Percentiles rank a stretch among this genome's conserved stretches.
phyloP scores from a whole-genome alignment of 2,113 vertebrate genomes.

The Pleuronectes platessa region DNA sequence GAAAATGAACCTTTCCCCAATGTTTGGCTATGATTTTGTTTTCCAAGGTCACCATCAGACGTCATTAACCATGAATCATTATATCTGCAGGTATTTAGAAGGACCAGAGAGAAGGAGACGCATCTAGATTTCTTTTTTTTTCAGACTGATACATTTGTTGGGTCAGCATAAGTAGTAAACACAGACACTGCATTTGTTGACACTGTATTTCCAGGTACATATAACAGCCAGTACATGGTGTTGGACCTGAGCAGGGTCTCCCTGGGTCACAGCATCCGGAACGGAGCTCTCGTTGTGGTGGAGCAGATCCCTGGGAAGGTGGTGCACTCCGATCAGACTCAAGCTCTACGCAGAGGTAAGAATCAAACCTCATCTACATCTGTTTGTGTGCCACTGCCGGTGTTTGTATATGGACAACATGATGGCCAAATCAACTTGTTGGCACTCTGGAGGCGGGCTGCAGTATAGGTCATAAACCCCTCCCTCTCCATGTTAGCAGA shows the following conservation, averaged over 20 bases:
- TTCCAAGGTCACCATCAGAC: no score
- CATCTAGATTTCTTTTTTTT: neutral
- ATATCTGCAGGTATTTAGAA: neutral
- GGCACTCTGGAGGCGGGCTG: no score
- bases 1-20: no score
- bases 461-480: no score
- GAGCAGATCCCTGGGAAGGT: conserved; percentile 91
- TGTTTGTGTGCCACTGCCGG: neutral
- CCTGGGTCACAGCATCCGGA: conserved; percentile 78
- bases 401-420: neutral
- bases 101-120: neutral
- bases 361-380: neutral
- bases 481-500: no score
- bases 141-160: no score
- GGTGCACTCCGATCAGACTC: conserved; percentile 88
- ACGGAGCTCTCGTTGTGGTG: conserved; percentile 85
- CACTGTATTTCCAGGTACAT: conserved; percentile 83
- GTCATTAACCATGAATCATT: no score
- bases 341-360: conserved; percentile 86
- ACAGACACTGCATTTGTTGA: neutral
- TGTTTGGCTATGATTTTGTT: no score
- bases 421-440: no score
- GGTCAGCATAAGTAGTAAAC: neutral
- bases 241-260: conserved; percentile 88
- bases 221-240: conserved; percentile 94